These are phyloP conservation scores for Prionailurus viverrinus DNA, from an alignment of 2,113 vertebrate species.

Conservation along the genomic window DNA sequence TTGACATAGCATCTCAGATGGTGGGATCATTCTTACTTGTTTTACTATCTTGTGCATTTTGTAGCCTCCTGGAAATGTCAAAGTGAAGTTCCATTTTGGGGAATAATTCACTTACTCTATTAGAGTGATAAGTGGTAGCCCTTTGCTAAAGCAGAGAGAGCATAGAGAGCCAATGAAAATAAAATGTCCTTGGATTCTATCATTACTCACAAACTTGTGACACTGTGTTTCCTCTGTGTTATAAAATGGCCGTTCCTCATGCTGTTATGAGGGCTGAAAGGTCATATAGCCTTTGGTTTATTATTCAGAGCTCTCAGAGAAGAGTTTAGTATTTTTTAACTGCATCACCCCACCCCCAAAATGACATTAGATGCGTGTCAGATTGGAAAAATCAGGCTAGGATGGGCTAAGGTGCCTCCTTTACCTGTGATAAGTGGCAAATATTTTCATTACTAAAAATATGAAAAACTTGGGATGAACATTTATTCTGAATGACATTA, in stretches of 20 bases:
- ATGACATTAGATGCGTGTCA: not conserved
- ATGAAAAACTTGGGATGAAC: not conserved
- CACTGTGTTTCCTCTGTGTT: conserved; percentile 59
- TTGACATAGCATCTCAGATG: conserved; percentile 36
- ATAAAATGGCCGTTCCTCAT: conserved; percentile 67
- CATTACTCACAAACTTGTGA: conserved; percentile 72
- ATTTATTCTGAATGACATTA: not conserved
- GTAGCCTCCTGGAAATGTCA: conserved; percentile 77
- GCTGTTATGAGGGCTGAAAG: conserved; percentile 68
- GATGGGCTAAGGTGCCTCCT: not conserved
- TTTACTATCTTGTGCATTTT: conserved; percentile 74
- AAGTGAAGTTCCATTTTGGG: conserved; percentile 64
- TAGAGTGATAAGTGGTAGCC: conserved; percentile 78
- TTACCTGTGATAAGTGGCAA: not conserved
- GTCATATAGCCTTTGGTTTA: conserved; percentile 70
- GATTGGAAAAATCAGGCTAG: not conserved
- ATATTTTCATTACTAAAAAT: not conserved
- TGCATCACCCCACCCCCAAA: not conserved
- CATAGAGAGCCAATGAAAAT: conserved; percentile 61
- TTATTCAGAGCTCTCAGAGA: conserved; percentile 68
- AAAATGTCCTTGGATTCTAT: conserved; percentile 79
- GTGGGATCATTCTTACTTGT: conserved; percentile 50
- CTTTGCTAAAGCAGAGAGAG: conserved; percentile 70
- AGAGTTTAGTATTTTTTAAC: conserved; percentile 60
- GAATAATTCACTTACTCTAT: conserved; percentile 81